phyloP scores from a whole-genome alignment of 1,140 invertebrate species.

The Drosophila tani region DNA sequence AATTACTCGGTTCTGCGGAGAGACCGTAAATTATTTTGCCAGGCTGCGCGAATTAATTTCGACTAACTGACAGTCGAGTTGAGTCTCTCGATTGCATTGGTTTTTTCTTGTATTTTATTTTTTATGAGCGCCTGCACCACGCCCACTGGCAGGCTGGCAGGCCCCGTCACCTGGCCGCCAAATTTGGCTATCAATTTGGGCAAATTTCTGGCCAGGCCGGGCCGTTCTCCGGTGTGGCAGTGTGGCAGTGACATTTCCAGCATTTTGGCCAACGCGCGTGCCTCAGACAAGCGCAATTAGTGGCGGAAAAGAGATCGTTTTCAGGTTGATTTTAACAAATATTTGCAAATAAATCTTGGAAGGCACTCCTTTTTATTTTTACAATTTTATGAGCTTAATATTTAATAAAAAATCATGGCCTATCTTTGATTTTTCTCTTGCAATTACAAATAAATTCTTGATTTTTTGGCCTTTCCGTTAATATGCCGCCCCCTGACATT shows the following conservation, averaged over 20 bases:
- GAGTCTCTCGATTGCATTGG: conserved; percentile 23
- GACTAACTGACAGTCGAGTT: conserved; percentile 57
- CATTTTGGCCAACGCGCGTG: conserved; percentile 56
- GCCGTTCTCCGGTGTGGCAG: conserved; percentile 48
- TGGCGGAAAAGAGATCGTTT: conserved; percentile 2
- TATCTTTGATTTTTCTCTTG: background rate
- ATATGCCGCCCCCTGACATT: conserved; percentile 35
- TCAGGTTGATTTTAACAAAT: conserved; percentile 19
- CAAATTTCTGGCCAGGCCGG: conserved; percentile 32
- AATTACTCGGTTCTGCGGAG: conserved; percentile 23
- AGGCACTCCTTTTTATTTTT: background rate
- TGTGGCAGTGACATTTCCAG: conserved; percentile 67
- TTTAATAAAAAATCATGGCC: background rate
- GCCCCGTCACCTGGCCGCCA: conserved; percentile 57
- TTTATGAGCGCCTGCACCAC: conserved; percentile 48
- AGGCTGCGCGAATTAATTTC: conserved; percentile 76
- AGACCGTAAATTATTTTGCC: conserved; percentile 72
- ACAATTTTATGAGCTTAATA: background rate
- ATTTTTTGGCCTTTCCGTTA: conserved; percentile 32
- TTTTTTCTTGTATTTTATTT: conserved; percentile 38
- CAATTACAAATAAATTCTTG: conserved; percentile 1
- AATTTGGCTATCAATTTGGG: conserved; percentile 69
- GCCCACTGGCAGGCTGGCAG: conserved; percentile 25
- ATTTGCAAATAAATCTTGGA: conserved; percentile 11
- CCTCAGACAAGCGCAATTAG: conserved; percentile 61